Conservation (phyloP, 2,113 vertebrate genomes). For the Peromyscus leucopus region DNA sequence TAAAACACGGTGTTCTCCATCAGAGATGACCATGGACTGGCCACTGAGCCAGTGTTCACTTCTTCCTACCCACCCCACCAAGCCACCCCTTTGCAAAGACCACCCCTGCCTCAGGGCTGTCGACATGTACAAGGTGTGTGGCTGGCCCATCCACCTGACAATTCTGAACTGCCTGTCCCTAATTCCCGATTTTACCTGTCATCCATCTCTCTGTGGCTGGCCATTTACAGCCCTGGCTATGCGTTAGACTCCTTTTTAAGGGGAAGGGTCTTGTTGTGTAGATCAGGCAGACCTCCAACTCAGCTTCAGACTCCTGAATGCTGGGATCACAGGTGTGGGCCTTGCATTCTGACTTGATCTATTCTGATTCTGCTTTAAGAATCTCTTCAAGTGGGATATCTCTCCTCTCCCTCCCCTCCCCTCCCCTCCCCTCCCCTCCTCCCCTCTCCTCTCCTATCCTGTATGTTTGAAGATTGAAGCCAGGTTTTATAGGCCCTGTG, state of each 20-base stretch:
- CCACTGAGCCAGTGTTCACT: neutral
- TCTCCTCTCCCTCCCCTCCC: neutral
- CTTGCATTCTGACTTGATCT: neutral
- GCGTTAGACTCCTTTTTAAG: neutral
- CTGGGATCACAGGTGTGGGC: neutral
- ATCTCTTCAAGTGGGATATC: neutral
- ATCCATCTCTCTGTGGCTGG: neutral
- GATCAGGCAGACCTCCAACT: neutral
- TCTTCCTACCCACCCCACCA: neutral
- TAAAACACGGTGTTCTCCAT: neutral
- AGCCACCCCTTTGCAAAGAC: neutral
- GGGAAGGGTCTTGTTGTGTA: neutral
- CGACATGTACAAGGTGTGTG: rapidly evolving
- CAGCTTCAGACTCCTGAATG: neutral
- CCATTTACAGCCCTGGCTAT: neutral
- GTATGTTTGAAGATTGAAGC: neutral
- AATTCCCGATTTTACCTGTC: neutral
- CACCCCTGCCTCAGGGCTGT: neutral
- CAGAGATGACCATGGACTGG: neutral
- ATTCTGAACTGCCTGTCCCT: neutral
- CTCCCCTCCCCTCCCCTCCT: no score
- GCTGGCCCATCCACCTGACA: neutral
- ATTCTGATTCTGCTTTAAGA: neutral
- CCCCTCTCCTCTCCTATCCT: neutral
- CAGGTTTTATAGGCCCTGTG: neutral